phyloP scores from a whole-genome alignment of 2,113 vertebrate genomes.

The Sinocyclocheilus grahami region DNA sequence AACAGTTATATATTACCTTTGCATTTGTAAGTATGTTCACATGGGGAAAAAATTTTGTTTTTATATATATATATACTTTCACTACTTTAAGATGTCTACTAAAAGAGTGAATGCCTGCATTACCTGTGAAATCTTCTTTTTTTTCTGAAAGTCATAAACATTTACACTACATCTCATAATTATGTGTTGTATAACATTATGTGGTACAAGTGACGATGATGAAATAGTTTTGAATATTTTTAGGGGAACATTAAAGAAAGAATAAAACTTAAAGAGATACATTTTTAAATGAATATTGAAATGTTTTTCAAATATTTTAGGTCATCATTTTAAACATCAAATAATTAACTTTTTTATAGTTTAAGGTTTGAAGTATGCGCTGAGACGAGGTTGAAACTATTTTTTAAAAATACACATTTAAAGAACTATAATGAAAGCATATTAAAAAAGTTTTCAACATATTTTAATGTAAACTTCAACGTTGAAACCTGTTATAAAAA shows the following conservation, averaged over 20 bases:
- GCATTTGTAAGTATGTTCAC: neutral
- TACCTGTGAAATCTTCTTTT: no score
- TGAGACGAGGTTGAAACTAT: neutral
- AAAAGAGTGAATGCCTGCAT: neutral
- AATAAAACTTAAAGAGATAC: no score
- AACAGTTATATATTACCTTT: constrained; percentile 12
- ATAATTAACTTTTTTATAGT: neutral
- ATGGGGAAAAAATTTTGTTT: no score
- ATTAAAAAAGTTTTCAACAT: no score
- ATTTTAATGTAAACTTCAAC: neutral
- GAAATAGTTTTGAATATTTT: no score
- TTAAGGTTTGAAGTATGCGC: neutral
- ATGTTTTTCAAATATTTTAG: neutral
- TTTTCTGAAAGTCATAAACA: no score
- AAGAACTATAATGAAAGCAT: neutral
- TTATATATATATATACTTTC: no score
- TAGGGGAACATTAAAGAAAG: no score
- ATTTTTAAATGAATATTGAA: no score
- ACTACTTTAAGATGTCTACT: neutral
- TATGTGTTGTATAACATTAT: no score
- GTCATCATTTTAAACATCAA: neutral
- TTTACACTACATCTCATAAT: no score
- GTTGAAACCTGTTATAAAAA: neutral
- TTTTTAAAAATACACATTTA: neutral
- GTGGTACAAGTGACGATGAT: no score